These are phyloP conservation scores for Phoebastria nigripes DNA, from an alignment of 2,797 vertebrate genomes.

Conservation along the genomic window DNA sequence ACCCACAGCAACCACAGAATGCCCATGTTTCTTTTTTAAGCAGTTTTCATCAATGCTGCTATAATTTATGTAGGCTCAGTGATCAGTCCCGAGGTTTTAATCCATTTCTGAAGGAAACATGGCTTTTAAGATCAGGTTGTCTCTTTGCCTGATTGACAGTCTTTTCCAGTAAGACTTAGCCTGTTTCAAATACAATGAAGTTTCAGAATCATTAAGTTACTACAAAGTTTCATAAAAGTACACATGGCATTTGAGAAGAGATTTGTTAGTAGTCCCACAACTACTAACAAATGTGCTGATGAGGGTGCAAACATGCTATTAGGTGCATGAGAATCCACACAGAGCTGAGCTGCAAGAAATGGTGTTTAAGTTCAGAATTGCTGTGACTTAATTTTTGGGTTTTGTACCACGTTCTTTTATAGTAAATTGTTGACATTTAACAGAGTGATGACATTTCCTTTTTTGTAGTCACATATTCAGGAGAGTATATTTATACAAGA, in stretches of 20 bases:
- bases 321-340: background rate
- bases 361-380: background rate
- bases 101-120: background rate
- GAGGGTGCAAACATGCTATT: background rate
- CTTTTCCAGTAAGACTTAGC: background rate
- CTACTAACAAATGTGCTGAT: background rate
- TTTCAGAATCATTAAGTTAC: background rate
- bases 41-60: background rate
- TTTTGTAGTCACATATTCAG: conserved; percentile 39
- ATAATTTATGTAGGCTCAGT: background rate
- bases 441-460: conserved; percentile 45
- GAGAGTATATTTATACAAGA: conserved; percentile 34
- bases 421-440: conserved; percentile 43
- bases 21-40: background rate
- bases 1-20: background rate
- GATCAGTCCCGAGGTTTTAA: background rate
- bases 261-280: background rate
- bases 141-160: background rate
- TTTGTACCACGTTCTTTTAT: background rate
- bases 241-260: background rate
- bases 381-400: background rate
- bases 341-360: background rate
- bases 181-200: background rate
- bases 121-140: background rate
- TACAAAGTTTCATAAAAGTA: background rate